These are phyloP conservation scores for Sipha flava DNA, from an alignment of 1,140 invertebrate species.

Conservation along the genomic window DNA sequence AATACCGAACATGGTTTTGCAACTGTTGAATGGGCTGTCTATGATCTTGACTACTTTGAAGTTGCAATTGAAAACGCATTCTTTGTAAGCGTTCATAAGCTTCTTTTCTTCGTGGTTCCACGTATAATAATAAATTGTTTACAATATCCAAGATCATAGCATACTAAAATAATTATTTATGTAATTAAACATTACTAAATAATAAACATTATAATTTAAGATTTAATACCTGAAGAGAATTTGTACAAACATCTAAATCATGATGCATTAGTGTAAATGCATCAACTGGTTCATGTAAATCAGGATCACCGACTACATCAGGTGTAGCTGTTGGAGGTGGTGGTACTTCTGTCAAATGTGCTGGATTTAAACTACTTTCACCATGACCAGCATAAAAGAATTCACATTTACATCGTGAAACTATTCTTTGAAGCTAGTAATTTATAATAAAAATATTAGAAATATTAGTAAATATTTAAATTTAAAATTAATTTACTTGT, in stretches of 20 bases:
- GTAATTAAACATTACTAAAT: background rate
- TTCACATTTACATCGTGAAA: conserved; percentile 93
- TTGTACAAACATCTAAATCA: conserved; percentile 94
- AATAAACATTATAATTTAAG: background rate
- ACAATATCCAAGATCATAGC: conserved; percentile 94
- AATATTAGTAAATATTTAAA: background rate
- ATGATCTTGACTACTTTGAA: conserved; percentile 83
- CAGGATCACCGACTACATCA: conserved; percentile 61
- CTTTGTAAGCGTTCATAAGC: conserved; percentile 77
- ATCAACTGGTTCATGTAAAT: conserved; percentile 66
- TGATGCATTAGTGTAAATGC: conserved; percentile 97
- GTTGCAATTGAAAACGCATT: conserved; percentile 86
- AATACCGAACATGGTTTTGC: conserved; percentile 69
- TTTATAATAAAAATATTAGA: background rate
- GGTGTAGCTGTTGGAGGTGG: conserved; percentile 50
- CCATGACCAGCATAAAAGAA: conserved; percentile 95
- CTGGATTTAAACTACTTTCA: conserved; percentile 65
- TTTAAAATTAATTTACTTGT: conserved; percentile 42
- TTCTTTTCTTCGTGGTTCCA: conserved; percentile 90
- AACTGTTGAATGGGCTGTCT: conserved; percentile 82
- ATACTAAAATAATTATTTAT: conserved; percentile 54
- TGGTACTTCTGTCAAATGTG: conserved; percentile 55
- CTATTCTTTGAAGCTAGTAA: conserved; percentile 81
- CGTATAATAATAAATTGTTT: conserved; percentile 92
- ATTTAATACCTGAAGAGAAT: conserved; percentile 68